These are phyloP conservation scores for Discoglossus pictus DNA, from an alignment of 2,797 vertebrate genomes.

Conservation along the genomic window DNA sequence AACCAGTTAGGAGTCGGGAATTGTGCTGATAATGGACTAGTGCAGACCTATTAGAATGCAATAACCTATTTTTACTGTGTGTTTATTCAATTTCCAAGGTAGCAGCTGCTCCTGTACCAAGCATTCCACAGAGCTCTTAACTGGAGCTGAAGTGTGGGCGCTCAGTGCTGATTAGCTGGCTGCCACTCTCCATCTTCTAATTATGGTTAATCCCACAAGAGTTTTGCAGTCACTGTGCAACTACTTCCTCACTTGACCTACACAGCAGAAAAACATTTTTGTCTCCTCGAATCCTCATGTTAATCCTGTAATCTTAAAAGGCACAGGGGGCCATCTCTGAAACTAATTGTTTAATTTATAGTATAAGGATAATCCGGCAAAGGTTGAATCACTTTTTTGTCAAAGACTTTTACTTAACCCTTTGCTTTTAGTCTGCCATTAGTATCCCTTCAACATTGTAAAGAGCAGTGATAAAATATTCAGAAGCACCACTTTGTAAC, in stretches of 20 bases:
- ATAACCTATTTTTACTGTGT: constrained; percentile 44
- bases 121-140: constrained; percentile 38
- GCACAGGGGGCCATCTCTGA: constrained; percentile 14
- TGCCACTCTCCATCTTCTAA: constrained; percentile 47
- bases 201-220: constrained; percentile 48
- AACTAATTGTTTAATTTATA: constrained; percentile 34
- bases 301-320: constrained; percentile 30
- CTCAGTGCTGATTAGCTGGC: constrained; percentile 43
- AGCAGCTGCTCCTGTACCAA: constrained; percentile 39
- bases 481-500: no score
- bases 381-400: constrained; percentile 13
- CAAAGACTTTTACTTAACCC: constrained; percentile 7
- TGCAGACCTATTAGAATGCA: constrained; percentile 28
- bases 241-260: constrained; percentile 44
- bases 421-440: background rate
- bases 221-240: constrained; percentile 37
- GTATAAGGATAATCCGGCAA: constrained; percentile 24
- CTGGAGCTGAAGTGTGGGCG: constrained; percentile 32
- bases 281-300: constrained; percentile 28
- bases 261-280: constrained; percentile 23
- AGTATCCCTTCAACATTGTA: no score
- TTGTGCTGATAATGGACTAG: constrained; percentile 17
- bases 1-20: background rate
- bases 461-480: no score
- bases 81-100: constrained; percentile 46